phyloP scores from a whole-genome alignment of 1,140 invertebrate species.

The Drosophila obscura region DNA sequence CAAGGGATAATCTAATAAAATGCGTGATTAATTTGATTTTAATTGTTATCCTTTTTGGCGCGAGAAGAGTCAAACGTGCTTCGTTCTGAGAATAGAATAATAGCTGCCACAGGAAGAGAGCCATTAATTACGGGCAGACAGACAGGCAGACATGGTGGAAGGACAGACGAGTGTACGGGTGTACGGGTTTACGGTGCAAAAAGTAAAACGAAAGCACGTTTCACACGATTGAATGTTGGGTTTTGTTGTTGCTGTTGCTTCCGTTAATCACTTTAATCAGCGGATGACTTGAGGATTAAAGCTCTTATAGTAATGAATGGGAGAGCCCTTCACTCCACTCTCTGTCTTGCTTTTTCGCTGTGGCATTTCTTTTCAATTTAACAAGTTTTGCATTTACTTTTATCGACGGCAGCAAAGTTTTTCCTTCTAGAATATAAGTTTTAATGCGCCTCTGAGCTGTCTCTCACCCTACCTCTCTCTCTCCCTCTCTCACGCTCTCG shows the following conservation, averaged over 20 bases:
- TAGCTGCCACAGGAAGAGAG: conserved; percentile 67
- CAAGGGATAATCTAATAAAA: conserved; percentile 80
- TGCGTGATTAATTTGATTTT: conserved; percentile 82
- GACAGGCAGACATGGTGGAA: conserved; percentile 4
- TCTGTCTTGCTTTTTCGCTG: neutral
- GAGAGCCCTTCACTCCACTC: neutral
- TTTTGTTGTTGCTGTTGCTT: conserved; percentile 32
- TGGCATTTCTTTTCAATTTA: conserved; percentile 41
- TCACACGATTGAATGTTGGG: conserved; percentile 38
- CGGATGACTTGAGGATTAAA: conserved; percentile 58
- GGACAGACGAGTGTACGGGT: neutral
- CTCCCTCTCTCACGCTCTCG: neutral
- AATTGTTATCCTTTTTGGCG: conserved; percentile 73
- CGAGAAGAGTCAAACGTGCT: conserved; percentile 68
- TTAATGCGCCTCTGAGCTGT: conserved; percentile 43
- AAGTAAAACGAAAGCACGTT: conserved; percentile 65
- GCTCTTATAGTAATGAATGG: conserved; percentile 13
- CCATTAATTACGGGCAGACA: conserved; percentile 67
- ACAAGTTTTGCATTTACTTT: conserved; percentile 68
- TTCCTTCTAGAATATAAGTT: conserved; percentile 58
- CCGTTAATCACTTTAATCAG: conserved; percentile 69
- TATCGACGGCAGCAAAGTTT: conserved; percentile 55
- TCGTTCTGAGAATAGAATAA: conserved; percentile 60
- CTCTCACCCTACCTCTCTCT: neutral
- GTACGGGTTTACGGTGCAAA: conserved; percentile 26